Evolutionary conservation across 2,888 invertebrate species (phyloP), one percentile per base, ranked within the genome.

Genomic region (Chymomyza amoena): DNA sequence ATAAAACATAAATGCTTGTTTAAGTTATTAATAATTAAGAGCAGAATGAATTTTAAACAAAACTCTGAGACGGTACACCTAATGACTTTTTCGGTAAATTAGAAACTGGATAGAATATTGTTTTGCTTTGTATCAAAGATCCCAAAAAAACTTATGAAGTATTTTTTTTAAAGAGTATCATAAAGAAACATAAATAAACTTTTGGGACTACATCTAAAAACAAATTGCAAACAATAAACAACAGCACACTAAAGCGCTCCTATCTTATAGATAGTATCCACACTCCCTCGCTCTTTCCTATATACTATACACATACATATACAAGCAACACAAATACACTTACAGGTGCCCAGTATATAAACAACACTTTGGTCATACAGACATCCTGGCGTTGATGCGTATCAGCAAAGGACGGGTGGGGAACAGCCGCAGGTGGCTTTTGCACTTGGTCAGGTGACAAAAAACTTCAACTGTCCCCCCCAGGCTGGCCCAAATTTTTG

Each of bases 141-240:
- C 36, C 7, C 25, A 9, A 9, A 36, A 9, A 36, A 36, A 36
- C 36, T 0, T 9, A 36, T 36, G 7, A 36, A 36, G 1, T 7
- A 25, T 25, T 25, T 36, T 9, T 36, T 9, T 9, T 45, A 4
- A 45, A 45, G 59, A 62, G 61, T 73, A 82, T 84, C 78, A 84
- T 4, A 45, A 45, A 10, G 2, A 13, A 13, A 13, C 4, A 10
- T 13, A 84, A 82, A 70, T 73, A 77, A 87, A 80, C 72, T 82
- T 64, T 82, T 74, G 83, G 86, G 85, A 85, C 77, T 77, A 68
- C 81, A 79, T 77, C 83, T 78, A 71, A 79, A 85, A 86, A 87
- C 84, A 84, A 84, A 84, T 84, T 84, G 84, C 86, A 79, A 86
- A 83, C 88, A 87, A 87, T 85, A 83, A 84, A 87, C 76, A 63